Conservation (phyloP, 2,888 invertebrate genomes). For the Lepidocyrtinus sp. region DNA sequence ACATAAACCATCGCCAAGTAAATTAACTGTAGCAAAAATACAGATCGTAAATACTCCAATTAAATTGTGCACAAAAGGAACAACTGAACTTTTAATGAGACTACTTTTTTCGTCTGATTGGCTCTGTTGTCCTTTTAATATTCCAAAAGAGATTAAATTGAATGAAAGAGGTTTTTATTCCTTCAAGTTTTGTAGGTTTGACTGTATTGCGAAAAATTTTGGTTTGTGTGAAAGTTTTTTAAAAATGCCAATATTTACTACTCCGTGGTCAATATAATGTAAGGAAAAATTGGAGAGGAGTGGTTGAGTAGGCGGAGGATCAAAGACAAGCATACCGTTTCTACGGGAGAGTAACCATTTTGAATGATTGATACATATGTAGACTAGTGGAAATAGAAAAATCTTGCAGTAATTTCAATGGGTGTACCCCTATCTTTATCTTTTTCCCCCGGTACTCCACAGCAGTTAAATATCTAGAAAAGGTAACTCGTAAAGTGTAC, state of each 20-base stretch:
- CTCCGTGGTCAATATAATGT: no score
- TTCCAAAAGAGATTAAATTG: not conserved
- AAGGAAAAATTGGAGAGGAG: constrained; percentile 29
- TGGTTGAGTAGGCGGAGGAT: constrained; percentile 18
- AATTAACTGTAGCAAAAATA: no score
- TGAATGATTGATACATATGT: constrained; percentile 26
- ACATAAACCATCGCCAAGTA: not conserved
- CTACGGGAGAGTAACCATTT: constrained; percentile 2
- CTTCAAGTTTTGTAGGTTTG: not conserved
- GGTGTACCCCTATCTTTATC: constrained; percentile 43
- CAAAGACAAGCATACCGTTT: not conserved
- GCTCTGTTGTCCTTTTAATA: not conserved
- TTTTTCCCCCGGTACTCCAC: not conserved
- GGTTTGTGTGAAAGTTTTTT: not conserved
- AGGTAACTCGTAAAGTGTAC: constrained; percentile 56
- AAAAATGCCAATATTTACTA: not conserved
- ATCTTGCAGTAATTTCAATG: constrained; percentile 46
- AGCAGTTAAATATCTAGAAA: not conserved
- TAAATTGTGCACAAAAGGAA: not conserved
- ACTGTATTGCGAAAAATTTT: not conserved
- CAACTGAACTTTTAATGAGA: no score
- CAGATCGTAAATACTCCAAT: not conserved
- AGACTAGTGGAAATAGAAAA: constrained; percentile 25
- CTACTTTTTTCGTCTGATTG: not conserved
- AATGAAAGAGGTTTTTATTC: not conserved